Evolutionary conservation across 2,797 vertebrate genomes (phyloP).

Genomic region (Choloepus didactylus): DNA sequence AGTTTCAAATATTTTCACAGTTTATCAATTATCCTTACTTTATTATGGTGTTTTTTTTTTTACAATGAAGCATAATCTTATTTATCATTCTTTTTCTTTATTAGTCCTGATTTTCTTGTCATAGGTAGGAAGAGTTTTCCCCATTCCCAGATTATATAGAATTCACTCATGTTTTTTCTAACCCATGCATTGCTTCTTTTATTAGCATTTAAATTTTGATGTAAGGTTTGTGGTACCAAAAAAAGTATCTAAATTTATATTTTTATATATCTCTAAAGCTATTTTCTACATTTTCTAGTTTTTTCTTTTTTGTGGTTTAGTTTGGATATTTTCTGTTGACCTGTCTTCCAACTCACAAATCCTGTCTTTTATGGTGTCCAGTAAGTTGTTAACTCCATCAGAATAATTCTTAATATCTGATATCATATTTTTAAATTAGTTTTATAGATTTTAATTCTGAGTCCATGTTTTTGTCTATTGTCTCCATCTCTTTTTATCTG

Average conservation of each 20-base stretch:
- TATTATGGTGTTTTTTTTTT: not conserved
- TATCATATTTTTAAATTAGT: not conserved
- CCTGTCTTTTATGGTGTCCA: not conserved
- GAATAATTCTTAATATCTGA: constrained; percentile 37
- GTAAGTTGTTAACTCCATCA: not conserved
- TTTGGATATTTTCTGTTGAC: not conserved
- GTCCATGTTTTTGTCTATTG: not conserved
- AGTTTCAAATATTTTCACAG: not conserved
- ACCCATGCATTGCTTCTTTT: not conserved
- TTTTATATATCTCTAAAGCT: not conserved
- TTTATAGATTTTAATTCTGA: constrained; percentile 22
- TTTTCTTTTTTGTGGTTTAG: constrained; percentile 7
- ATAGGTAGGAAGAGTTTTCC: not conserved
- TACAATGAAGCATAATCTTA: constrained; percentile 11
- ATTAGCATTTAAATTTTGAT: constrained; percentile 4
- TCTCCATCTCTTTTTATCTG: not conserved
- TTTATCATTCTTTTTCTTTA: not conserved
- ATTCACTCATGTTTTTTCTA: not conserved
- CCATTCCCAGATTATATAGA: not conserved
- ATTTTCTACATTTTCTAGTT: not conserved
- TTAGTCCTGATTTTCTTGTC: not conserved
- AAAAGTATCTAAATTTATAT: not conserved
- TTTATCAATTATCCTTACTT: not conserved
- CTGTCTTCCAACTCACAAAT: not conserved
- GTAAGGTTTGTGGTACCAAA: not conserved